Evolutionary conservation across 2,888 invertebrate genomes (phyloP).

Genomic region (Cordilura impudica): DNA sequence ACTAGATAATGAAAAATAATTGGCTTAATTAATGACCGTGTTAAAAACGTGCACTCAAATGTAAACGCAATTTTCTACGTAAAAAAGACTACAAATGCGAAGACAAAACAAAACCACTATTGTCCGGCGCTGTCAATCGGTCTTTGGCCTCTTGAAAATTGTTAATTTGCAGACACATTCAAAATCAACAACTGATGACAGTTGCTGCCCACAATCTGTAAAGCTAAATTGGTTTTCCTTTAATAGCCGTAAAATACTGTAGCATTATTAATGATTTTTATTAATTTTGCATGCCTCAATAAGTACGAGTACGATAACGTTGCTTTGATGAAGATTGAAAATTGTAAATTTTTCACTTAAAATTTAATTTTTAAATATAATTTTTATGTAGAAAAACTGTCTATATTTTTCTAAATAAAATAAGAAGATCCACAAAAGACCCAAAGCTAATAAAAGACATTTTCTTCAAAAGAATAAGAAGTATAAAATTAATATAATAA

Average conservation of each 20-base stretch:
- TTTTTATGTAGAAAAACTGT: too few relatives aligned
- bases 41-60: conserved; percentile 66
- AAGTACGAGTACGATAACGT: too few relatives aligned
- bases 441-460: too few relatives aligned
- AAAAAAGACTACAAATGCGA: conserved; percentile 6
- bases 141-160: conserved; percentile 7
- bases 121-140: background rate
- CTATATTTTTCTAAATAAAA: too few relatives aligned
- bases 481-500: too few relatives aligned
- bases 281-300: too few relatives aligned
- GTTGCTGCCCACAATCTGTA: conserved; percentile 39
- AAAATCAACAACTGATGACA: conserved; percentile 40
- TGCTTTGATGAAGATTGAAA: too few relatives aligned
- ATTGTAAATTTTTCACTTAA: too few relatives aligned
- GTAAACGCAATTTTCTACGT: conserved; percentile 62
- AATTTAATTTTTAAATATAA: too few relatives aligned
- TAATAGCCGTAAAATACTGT: conserved; percentile 28
- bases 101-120: conserved; percentile 6
- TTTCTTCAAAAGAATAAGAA: too few relatives aligned
- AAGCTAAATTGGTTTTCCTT: conserved; percentile 28
- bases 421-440: too few relatives aligned
- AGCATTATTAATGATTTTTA: conserved; percentile 37
- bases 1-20: conserved; percentile 65
- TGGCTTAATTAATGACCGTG: conserved; percentile 68
- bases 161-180: background rate